Conservation (phyloP, 23 tunicate species). For the Styela clava region DNA sequence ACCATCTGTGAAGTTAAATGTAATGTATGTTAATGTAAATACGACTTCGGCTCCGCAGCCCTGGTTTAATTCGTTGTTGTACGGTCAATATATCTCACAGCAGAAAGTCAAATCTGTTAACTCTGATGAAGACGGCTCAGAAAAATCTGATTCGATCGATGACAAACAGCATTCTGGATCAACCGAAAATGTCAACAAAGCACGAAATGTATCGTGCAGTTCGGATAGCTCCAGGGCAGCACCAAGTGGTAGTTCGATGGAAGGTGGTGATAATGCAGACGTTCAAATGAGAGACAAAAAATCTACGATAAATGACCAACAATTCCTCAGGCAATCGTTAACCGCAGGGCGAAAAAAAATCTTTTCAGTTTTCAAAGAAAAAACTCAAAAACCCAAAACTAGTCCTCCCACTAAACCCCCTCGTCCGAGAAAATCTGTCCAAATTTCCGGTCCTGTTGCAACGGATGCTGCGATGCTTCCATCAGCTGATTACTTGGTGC, state of each 20-base stretch:
- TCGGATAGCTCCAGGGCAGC: neutral
- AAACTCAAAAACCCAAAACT: neutral
- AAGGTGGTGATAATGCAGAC: neutral
- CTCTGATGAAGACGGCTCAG: neutral
- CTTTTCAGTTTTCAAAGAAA: neutral
- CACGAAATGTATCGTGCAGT: neutral
- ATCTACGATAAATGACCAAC: neutral
- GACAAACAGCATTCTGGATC: neutral
- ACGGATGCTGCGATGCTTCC: conserved; percentile 33
- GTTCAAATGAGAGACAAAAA: conserved; percentile 3
- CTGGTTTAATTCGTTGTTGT: no score
- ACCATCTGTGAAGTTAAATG: no score
- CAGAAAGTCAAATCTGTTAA: neutral
- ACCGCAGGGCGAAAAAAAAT: conserved; percentile 18
- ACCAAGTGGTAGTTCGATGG: neutral
- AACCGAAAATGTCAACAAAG: neutral
- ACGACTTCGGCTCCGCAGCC: no score
- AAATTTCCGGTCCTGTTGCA: conserved; percentile 43
- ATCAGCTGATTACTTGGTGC: neutral
- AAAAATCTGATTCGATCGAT: neutral
- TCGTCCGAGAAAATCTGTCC: conserved; percentile 13
- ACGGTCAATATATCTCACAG: neutral
- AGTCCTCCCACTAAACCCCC: neutral
- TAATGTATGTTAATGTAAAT: no score
- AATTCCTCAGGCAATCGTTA: conserved; percentile 6